phyloP scores from a whole-genome alignment of 2,797 vertebrate genomes.

The Phaenicophaeus curvirostris region DNA sequence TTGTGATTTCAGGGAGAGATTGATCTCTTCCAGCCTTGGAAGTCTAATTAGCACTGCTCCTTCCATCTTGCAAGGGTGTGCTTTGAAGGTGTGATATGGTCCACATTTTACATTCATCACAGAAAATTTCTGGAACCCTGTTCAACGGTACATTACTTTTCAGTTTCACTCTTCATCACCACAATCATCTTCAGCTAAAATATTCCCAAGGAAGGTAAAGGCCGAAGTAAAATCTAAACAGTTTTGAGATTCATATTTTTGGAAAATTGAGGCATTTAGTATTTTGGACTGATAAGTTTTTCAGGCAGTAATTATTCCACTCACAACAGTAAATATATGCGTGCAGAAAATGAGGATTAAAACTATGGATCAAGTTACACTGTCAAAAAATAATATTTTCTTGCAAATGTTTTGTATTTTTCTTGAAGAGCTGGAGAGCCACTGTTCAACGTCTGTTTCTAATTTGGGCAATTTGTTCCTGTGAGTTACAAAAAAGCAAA shows the following conservation, averaged over 20 bases:
- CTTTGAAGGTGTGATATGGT: not conserved
- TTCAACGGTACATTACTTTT: not conserved
- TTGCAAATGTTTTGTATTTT: slow-evolving; percentile 53
- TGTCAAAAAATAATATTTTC: not conserved
- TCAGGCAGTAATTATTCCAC: slow-evolving; percentile 48
- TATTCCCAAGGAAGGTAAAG: slow-evolving; percentile 25
- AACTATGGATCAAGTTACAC: not conserved
- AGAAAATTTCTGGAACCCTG: not conserved
- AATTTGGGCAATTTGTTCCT: slow-evolving; percentile 62
- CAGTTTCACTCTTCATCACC: not conserved
- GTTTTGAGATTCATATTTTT: slow-evolving; percentile 56
- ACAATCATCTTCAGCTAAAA: not conserved
- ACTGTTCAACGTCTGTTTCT: slow-evolving; percentile 54
- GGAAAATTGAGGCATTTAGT: slow-evolving; percentile 52
- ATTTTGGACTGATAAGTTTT: slow-evolving; percentile 54
- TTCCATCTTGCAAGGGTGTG: not conserved
- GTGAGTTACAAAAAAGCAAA: slow-evolving; percentile 54
- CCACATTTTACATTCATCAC: fast-evolving
- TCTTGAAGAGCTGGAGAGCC: slow-evolving; percentile 35
- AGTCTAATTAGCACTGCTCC: not conserved
- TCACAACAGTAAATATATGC: slow-evolving; percentile 31
- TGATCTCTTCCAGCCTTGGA: not conserved
- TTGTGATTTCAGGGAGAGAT: not conserved
- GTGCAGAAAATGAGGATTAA: slow-evolving; percentile 15
- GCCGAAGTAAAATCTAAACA: slow-evolving; percentile 19